A percentile compares a stretch with the other conserved stretches of the same genome.
Conservation (phyloP, 2,888 invertebrate species). For the Siphlonurus alternatus region DNA sequence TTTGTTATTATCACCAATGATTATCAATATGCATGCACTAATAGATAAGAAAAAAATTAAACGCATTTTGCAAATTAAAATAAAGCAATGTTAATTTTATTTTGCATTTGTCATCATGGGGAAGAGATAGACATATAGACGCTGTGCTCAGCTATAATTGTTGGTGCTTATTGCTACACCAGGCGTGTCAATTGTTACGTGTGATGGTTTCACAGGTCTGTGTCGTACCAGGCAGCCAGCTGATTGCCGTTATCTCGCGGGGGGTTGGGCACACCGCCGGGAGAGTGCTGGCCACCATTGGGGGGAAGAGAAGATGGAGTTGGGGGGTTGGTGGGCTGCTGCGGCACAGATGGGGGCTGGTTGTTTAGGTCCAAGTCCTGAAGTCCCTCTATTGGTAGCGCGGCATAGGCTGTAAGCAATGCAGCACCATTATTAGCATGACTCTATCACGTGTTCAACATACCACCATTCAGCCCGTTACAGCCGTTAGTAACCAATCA, state of each 20-base stretch:
- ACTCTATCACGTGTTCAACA: neutral
- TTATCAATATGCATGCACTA: no score
- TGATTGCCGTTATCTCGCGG: conserved; percentile 72
- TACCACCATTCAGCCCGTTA: conserved; percentile 53
- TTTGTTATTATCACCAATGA: no score
- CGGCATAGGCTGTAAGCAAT: conserved; percentile 83
- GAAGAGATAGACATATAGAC: no score
- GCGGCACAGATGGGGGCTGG: conserved; percentile 57
- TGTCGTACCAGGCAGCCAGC: conserved; percentile 95
- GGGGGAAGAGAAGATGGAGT: conserved; percentile 39
- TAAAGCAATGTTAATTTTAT: no score
- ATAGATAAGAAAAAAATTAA: no score
- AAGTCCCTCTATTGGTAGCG: conserved; percentile 94
- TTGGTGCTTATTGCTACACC: no score
- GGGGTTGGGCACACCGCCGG: conserved; percentile 60
- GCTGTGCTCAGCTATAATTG: no score
- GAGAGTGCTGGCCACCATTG: conserved; percentile 61
- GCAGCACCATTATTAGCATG: conserved; percentile 7
- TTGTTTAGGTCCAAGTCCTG: conserved; percentile 59
- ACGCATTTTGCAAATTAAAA: no score
- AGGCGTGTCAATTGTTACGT: no score
- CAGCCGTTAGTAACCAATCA: conserved; percentile 46
- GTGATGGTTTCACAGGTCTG: conserved; percentile 51
- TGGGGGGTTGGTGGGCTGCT: conserved; percentile 59
- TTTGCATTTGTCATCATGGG: no score